Conservation (phyloP, 2,113 vertebrate genomes). For the Myiozetetes cayanensis region DNA sequence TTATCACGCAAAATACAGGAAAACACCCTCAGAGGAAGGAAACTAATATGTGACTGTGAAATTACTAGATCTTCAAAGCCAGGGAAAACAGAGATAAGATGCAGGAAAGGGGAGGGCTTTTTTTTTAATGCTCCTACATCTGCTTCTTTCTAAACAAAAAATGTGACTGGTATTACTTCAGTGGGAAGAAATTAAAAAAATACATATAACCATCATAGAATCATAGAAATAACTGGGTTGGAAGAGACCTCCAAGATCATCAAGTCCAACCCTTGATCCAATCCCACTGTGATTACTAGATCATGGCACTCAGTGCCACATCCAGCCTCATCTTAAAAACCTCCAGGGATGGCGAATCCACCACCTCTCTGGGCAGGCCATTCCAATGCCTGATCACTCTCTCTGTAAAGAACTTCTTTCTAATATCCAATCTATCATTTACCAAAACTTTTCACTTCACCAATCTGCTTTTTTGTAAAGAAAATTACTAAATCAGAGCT, state of each 20-base stretch:
- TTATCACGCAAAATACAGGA: background rate
- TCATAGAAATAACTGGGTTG: too few species aligned
- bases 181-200: background rate
- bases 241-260: too few species aligned
- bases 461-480: background rate
- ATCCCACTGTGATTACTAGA: too few species aligned
- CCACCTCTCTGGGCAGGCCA: too few species aligned
- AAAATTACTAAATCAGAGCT: background rate
- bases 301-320: too few species aligned
- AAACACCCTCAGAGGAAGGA: background rate
- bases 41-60: background rate
- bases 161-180: background rate
- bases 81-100: slow-evolving; percentile 2
- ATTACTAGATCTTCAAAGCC: slow-evolving; percentile 18
- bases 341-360: too few species aligned
- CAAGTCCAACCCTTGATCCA: too few species aligned
- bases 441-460: background rate
- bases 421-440: background rate
- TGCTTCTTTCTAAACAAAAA: background rate
- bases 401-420: too few species aligned
- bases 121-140: slow-evolving; percentile 28
- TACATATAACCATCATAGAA: background rate
- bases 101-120: background rate
- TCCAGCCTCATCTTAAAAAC: too few species aligned
- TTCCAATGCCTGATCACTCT: too few species aligned